phyloP scores from a whole-genome alignment of 2,797 vertebrate species.

The Lagothrix lagotricha region DNA sequence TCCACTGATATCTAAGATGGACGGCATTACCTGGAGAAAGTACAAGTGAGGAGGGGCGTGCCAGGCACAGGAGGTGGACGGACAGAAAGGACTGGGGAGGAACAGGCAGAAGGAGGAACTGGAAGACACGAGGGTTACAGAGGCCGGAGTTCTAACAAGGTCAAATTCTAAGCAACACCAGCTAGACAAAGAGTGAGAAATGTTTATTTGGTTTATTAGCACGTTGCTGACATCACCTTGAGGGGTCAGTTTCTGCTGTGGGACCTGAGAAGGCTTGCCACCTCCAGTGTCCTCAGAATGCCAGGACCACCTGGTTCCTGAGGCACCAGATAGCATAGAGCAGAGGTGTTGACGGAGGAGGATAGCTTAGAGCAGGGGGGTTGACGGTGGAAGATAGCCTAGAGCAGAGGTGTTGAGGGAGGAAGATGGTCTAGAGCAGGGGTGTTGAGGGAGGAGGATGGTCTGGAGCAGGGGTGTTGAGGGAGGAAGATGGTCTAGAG shows the following conservation, averaged over 20 bases:
- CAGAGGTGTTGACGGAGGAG: no score
- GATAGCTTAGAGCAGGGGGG: no score
- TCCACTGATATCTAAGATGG: not conserved
- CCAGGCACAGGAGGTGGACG: not conserved
- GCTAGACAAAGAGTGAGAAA: not conserved
- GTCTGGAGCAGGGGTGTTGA: no score
- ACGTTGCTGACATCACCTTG: not conserved
- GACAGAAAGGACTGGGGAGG: not conserved
- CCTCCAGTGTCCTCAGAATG: not conserved
- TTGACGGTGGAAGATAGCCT: no score
- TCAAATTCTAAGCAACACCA: not conserved
- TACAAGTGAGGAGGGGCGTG: fast-evolving
- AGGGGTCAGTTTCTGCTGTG: not conserved
- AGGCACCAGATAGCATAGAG: not conserved
- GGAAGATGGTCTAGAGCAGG: no score
- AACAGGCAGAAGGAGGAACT: not conserved
- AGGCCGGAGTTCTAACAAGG: fast-evolving
- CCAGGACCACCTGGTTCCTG: not conserved
- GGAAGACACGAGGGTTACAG: not conserved
- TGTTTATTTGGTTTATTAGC: not conserved
- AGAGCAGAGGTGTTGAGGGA: no score
- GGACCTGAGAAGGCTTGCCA: not conserved
- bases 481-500: not conserved
- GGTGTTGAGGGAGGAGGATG: no score
- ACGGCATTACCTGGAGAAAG: not conserved